Percentiles rank a stretch among this genome's conserved stretches.
Conservation (phyloP, 2,888 invertebrate species). For the Laspeyria flexula region DNA sequence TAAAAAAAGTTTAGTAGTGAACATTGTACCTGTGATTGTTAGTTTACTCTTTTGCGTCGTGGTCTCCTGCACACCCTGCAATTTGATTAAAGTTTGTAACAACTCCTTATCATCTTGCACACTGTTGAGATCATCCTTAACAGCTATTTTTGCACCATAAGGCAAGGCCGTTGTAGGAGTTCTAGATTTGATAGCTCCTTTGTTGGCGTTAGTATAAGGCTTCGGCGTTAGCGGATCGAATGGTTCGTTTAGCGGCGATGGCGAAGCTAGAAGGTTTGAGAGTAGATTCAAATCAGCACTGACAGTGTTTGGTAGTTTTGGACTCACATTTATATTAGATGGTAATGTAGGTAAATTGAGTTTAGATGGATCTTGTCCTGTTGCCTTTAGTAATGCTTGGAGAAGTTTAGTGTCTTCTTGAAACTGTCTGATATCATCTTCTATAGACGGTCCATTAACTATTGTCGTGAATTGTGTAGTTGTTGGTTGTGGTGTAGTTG, state of each 20-base stretch:
- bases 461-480: conserved; percentile 57
- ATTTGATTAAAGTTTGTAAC: conserved; percentile 80
- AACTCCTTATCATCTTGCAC: conserved; percentile 76
- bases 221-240: conserved; percentile 68
- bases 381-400: conserved; percentile 78
- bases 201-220: conserved; percentile 47
- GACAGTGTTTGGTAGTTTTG: conserved; percentile 50
- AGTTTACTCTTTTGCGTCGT: conserved; percentile 74
- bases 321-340: conserved; percentile 69
- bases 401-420: conserved; percentile 80
- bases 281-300: conserved; percentile 67
- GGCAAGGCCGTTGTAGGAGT: conserved; percentile 60
- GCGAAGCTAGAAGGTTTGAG: conserved; percentile 70
- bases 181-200: conserved; percentile 51
- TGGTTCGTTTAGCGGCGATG: conserved; percentile 70
- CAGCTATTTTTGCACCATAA: conserved; percentile 73
- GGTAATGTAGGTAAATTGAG: conserved; percentile 74
- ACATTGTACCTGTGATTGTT: conserved; percentile 69
- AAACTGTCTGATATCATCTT: conserved; percentile 80
- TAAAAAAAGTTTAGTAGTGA: no score
- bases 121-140: conserved; percentile 71
- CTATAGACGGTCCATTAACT: conserved; percentile 62
- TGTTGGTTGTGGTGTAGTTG: conserved; percentile 57
- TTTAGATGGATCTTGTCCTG: conserved; percentile 79
- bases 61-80: conserved; percentile 77